phyloP scores from a whole-genome alignment of 2,797 vertebrate species.

The Heteromormyrus szaboi region DNA sequence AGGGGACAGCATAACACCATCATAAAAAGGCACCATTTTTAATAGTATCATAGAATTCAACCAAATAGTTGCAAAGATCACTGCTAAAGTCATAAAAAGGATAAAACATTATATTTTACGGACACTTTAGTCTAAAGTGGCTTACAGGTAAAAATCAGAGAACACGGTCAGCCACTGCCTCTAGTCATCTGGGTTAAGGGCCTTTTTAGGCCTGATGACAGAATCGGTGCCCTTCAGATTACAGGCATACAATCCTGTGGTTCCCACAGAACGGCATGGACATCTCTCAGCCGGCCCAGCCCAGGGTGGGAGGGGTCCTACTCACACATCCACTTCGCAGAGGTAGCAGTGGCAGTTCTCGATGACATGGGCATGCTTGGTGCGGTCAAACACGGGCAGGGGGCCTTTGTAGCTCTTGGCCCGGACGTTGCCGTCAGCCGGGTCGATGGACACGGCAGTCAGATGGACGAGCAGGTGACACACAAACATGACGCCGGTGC shows the following conservation, averaged over 20 bases:
- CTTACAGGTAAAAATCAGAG: neutral
- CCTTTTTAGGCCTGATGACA: neutral
- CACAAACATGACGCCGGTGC: conserved; percentile 74
- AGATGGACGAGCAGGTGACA: conserved; percentile 85
- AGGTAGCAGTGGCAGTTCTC: conserved; percentile 95
- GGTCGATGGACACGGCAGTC: conserved; percentile 82
- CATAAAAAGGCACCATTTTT: neutral
- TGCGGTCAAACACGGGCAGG: conserved; percentile 75
- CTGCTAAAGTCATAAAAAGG: neutral
- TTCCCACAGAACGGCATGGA: neutral
- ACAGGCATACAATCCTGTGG: neutral
- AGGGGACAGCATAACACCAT: neutral
- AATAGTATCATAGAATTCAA: neutral
- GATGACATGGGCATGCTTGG: conserved; percentile 86
- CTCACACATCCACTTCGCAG: conserved; percentile 95
- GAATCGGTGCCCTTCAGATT: neutral
- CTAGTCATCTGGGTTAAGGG: neutral
- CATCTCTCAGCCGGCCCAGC: neutral
- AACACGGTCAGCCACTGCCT: neutral
- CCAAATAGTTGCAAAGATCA: neutral
- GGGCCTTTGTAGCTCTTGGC: conserved; percentile 73
- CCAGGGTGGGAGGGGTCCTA: conserved; percentile 32
- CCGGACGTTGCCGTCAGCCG: conserved; percentile 81
- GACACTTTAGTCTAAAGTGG: neutral
- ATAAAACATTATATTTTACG: neutral